Conservation (phyloP, 2,113 vertebrate genomes). For the Varanus salvator region DNA sequence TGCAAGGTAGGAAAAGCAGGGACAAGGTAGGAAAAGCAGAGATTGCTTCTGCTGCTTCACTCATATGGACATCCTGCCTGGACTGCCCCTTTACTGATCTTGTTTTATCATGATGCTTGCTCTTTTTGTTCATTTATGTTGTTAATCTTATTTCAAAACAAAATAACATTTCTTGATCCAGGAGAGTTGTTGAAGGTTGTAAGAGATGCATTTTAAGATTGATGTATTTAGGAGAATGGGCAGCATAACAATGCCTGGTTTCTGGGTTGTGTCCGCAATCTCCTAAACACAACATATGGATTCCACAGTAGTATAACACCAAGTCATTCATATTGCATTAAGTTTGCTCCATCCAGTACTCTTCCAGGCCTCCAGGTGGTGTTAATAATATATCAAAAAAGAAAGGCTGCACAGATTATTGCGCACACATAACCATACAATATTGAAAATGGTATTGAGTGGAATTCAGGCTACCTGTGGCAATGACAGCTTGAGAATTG, state of each 20-base stretch:
- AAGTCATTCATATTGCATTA: not conserved
- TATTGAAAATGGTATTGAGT: rapidly evolving
- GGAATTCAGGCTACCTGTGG: not conserved
- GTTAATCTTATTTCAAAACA: no score
- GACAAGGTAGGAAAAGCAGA: no score
- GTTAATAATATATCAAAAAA: slow-evolving; percentile 17
- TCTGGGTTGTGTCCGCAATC: not conserved
- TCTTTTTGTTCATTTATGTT: no score
- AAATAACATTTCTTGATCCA: no score
- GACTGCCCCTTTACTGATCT: no score
- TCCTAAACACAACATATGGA: not conserved
- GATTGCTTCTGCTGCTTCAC: no score
- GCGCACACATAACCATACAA: rapidly evolving
- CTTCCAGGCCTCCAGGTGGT: slow-evolving; percentile 14
- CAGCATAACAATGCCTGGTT: not conserved
- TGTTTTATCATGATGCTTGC: no score
- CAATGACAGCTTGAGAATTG: not conserved
- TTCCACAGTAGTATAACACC: not conserved
- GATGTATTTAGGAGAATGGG: not conserved
- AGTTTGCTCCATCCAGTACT: not conserved
- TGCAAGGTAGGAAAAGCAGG: no score
- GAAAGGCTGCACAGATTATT: not conserved
- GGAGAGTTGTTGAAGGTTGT: not conserved
- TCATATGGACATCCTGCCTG: no score
- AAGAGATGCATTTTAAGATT: not conserved